Evolutionary conservation across 2,797 vertebrate species (phyloP), one percentile per base, ranked within the genome.

Genomic region (Protonibea diacanthus): DNA sequence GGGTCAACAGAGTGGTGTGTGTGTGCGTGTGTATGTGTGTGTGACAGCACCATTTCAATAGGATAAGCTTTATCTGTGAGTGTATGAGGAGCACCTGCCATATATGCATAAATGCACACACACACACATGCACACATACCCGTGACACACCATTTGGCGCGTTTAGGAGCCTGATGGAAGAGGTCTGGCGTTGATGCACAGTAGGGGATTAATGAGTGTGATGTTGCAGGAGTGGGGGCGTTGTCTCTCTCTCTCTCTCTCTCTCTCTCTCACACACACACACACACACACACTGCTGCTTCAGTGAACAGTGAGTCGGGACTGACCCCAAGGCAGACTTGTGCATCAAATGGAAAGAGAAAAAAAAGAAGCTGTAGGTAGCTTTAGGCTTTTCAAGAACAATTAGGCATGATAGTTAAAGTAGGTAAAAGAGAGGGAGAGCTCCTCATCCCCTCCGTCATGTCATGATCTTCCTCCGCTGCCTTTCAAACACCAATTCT

Each of bases 121-220:
- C 77, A 79, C 20, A 65, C 61, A 58, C 63, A 71, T 44, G 59
- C 58, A 60, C 67, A 70, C 45, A 76, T 13, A 15, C 3, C 21
- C 15, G 6, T 71, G 78, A 86, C 79, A 71, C 63, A 78, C 75
- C 84, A 86, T 91, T 91, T 87, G 83, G 80, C 17, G 49, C 51
- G 5, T 88, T 90, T 82, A 88, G 40, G 86, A 76, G 86, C 70
- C 77, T 86, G 86, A 89, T 90, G 76, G 82, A 90, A 74, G 86
- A 88, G 76, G 81, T 81, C 85, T 88, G 85, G 78, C 77, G 68
- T 55, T 87, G 84, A 89, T 44, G 79, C 89, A 86, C 87, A 88
- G 86, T 52, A 33, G 86, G 85, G 85, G 90, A 80, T 89, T 89
- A 90, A 89, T 88, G 80, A 84, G 82, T 84, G 80, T 78, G 90